Evolutionary conservation across 2,888 invertebrate genomes (phyloP).

Genomic region (Zygaena filipendulae): DNA sequence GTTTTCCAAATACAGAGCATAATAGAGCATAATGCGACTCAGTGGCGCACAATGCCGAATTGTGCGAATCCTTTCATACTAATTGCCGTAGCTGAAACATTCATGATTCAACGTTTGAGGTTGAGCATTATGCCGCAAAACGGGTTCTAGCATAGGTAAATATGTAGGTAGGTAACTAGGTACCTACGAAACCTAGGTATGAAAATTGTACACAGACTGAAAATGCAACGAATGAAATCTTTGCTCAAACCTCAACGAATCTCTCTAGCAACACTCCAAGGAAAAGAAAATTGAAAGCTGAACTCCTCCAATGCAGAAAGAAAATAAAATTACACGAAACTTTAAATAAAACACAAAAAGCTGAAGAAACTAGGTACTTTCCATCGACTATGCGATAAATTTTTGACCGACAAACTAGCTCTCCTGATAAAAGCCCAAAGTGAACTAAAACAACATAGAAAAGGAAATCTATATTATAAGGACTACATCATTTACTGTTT

Average conservation of each 20-base stretch:
- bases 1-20: too few species aligned
- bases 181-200: too few species aligned
- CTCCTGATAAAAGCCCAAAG: slow-evolving; percentile 15
- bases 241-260: slow-evolving; percentile 16
- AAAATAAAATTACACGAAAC: slow-evolving; percentile 4
- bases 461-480: slow-evolving; percentile 6
- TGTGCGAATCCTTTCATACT: too few species aligned
- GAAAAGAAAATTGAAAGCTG: slow-evolving; percentile 15
- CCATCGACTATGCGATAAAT: slow-evolving; percentile 16
- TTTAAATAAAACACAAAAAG: slow-evolving; percentile 11
- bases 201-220: slow-evolving; percentile 13
- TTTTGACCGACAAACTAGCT: slow-evolving; percentile 14
- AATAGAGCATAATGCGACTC: too few species aligned
- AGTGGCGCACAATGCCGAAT: too few species aligned
- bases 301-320: slow-evolving; percentile 13
- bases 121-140: too few species aligned
- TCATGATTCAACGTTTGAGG: too few species aligned
- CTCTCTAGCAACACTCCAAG: slow-evolving; percentile 14
- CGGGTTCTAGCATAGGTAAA: too few species aligned
- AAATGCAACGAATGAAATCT: slow-evolving; percentile 10
- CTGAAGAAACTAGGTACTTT: too few species aligned
- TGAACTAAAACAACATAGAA: slow-evolving; percentile 9
- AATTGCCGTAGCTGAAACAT: too few species aligned
- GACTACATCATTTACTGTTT: slow-evolving; percentile 16
- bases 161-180: too few species aligned